Evolutionary conservation across 2,888 invertebrate genomes (phyloP), one percentile per base, ranked within the genome.

Genomic region (Tetranychus piercei): DNA sequence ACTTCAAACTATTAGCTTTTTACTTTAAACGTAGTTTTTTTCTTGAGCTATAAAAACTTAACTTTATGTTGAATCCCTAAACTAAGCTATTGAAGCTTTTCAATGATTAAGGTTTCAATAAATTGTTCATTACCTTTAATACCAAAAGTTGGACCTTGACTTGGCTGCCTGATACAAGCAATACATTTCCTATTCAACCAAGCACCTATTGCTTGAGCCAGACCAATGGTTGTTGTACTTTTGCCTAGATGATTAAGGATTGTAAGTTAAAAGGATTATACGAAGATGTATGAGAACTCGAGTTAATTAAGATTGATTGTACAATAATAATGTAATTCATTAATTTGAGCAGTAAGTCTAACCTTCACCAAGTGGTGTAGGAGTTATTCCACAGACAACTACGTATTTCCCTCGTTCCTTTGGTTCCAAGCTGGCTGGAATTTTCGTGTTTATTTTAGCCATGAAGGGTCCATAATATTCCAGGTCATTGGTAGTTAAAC

Each of bases 141-240:
- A 15, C 99, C 97, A 83, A 99, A 99, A 9, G 97, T 99, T 3
- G 99, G 99, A 4, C 99, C 99, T 83, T 97, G 96, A 73, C 95
- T 96, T 1, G 99, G 97, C 81, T 99, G 99, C 1, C 99, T 87
- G 80, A 99, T 87, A 80, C 93, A 94, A 1, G 93, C 97, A 81
- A 99, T 89, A 0, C 92, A 88, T 83, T 97, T 96, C 78, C 87
- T 88, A 5, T 87, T 86, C 79, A 88, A 87, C 80, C 93, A 92
- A 0, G 91, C 91, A 1, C 90, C 88, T 74, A 99, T 84, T 1
- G 97, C 95, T 83, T 99, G 99, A 6, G 89, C 90, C 78, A 97
- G 83, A 2, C 97, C 99, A 77, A 99, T 86, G 0, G 92, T 87
- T 0, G 94, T 95, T 0, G 99, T 99, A 80, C 94, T 95, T 85